Evolutionary conservation across 2,797 vertebrate genomes (phyloP).

Genomic region (Crocodylus rhombifer): DNA sequence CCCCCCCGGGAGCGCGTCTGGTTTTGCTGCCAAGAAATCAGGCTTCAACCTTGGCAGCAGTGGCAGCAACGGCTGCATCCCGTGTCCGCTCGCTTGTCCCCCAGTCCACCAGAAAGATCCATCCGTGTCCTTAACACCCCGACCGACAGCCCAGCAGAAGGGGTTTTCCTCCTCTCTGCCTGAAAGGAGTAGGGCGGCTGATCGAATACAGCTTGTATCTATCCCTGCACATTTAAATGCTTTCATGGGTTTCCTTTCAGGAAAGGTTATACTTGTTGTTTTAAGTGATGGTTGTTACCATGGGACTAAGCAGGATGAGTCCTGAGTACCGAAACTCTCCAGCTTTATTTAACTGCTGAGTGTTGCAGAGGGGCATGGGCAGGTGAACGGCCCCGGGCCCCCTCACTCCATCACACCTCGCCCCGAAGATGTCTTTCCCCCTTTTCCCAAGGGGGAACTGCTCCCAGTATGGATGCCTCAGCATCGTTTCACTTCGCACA

Average conservation of each 20-base stretch:
- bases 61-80: background rate
- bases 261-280: background rate
- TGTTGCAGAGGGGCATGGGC: background rate
- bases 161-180: no score
- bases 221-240: no score
- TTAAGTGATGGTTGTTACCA: background rate
- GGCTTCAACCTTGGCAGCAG: no score
- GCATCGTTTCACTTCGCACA: background rate
- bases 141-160: no score
- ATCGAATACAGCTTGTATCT: no score
- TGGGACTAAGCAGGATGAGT: background rate
- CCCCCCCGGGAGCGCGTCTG: background rate
- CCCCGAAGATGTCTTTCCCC: background rate
- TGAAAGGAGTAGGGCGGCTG: no score
- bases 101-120: background rate
- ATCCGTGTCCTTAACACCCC: no score
- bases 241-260: no score
- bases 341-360: background rate
- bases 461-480: background rate
- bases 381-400: background rate
- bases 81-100: background rate
- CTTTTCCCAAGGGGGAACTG: background rate
- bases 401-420: background rate
- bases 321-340: rapidly evolving
- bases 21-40: no score